A percentile compares a stretch with the other conserved stretches of the same genome.
These are phyloP conservation scores for Trematocara variabile DNA, from an alignment of 2,113 vertebrate genomes.

Conservation along the genomic window DNA sequence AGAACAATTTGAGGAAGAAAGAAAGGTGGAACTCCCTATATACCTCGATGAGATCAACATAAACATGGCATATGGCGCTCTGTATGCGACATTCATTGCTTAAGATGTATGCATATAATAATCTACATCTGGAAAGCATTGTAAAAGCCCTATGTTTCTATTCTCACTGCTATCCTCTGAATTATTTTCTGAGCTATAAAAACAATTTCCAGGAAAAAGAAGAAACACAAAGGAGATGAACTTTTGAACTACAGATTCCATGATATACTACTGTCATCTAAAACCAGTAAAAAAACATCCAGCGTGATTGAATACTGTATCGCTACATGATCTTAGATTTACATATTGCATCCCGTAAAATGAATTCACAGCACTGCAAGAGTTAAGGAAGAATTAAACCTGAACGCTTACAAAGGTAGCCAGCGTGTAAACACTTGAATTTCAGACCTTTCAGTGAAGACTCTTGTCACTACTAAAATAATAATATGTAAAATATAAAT, in stretches of 20 bases:
- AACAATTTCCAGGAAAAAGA: neutral
- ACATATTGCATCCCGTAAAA: neutral
- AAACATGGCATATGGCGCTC: neutral
- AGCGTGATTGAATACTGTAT: neutral
- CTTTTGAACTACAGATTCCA: neutral
- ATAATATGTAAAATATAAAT: neutral
- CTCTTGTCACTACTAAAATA: slow-evolving; percentile 5
- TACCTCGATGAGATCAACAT: neutral
- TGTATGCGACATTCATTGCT: neutral
- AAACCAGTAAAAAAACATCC: neutral
- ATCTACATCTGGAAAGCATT: neutral
- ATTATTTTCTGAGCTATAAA: neutral
- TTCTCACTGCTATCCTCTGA: neutral
- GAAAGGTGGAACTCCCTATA: neutral
- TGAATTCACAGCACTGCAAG: neutral
- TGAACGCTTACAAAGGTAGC: neutral
- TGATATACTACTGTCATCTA: neutral
- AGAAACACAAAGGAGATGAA: neutral
- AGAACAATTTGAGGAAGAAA: neutral
- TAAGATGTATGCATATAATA: neutral
- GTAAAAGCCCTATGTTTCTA: neutral
- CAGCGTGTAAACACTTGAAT: neutral
- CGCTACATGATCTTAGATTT: neutral
- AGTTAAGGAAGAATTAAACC: neutral
- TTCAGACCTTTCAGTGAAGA: neutral